phyloP scores from a whole-genome alignment of 2,888 invertebrate genomes.

The Meghimatium bilineatum region DNA sequence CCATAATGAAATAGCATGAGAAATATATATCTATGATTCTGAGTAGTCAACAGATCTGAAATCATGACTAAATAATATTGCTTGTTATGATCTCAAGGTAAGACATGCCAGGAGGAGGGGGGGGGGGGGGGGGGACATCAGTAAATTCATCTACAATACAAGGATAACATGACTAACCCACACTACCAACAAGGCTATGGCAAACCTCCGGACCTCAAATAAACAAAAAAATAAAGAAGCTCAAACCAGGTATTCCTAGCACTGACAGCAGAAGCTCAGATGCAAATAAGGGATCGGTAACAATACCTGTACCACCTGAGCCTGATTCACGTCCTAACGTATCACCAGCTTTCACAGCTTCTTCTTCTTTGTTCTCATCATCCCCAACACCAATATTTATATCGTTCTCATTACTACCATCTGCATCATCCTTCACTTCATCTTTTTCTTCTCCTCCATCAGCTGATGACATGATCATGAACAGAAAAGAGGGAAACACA shows the following conservation, averaged over 20 bases:
- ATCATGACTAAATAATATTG: no score
- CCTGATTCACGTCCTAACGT: conserved; percentile 19
- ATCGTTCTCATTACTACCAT: conserved; percentile 1
- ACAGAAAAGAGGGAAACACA: conserved; percentile 16
- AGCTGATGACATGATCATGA: background rate
- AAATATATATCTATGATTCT: no score
- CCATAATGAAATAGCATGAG: no score
- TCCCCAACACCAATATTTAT: conserved; percentile 7
- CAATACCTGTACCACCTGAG: conserved; percentile 27
- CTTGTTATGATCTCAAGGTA: no score
- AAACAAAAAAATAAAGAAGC: conserved; percentile 2
- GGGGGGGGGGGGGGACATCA: no score
- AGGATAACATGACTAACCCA: no score
- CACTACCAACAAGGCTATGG: background rate
- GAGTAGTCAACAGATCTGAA: no score
- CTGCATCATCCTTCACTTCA: background rate
- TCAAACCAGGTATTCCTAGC: conserved; percentile 8
- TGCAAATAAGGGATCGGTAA: conserved; percentile 14
- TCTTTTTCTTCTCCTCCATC: background rate
- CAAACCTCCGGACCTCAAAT: background rate
- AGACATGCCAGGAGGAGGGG: no score
- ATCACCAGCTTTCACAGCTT: background rate
- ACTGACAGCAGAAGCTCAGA: conserved; percentile 24
- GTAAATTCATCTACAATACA: no score
- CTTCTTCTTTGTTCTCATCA: background rate